Percentiles rank a stretch among this genome's conserved stretches.
phyloP scores from a whole-genome alignment of 2,888 invertebrate species.

The Lithophane socia region DNA sequence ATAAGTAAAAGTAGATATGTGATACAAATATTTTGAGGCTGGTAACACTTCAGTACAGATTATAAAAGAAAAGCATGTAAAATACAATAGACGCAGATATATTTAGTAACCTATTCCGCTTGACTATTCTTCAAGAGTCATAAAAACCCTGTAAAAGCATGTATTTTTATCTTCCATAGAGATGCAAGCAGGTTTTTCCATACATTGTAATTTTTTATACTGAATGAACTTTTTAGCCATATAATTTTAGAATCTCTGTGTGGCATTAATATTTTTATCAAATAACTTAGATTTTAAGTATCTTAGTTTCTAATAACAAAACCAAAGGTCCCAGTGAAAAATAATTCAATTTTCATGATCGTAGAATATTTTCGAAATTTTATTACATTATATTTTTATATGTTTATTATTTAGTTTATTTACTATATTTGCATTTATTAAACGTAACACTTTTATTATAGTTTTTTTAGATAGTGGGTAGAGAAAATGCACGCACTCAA shows the following conservation, averaged over 20 bases:
- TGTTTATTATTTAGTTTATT: conserved; percentile 27
- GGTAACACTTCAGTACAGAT: conserved; percentile 40
- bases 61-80: conserved; percentile 13
- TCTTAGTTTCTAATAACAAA: conserved; percentile 67
- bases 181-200: conserved; percentile 23
- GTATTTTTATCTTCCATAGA: conserved; percentile 21
- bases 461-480: conserved; percentile 30
- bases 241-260: conserved; percentile 64
- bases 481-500: conserved; percentile 10
- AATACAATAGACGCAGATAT: no score
- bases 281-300: conserved; percentile 62
- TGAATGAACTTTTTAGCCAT: conserved; percentile 33
- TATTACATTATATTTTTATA: conserved; percentile 39
- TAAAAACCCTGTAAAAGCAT: no score
- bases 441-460: conserved; percentile 18
- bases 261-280: conserved; percentile 49
- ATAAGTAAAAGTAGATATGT: conserved; percentile 33
- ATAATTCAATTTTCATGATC: conserved; percentile 15
- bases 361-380: conserved; percentile 44
- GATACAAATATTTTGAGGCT: conserved; percentile 50
- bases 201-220: conserved; percentile 28
- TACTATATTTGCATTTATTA: conserved; percentile 59
- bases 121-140: no score
- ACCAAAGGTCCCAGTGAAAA: conserved; percentile 74
- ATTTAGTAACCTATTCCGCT: no score